These are phyloP conservation scores for Philopotamus ludificatus DNA, from an alignment of 1,140 invertebrate species.

Conservation along the genomic window DNA sequence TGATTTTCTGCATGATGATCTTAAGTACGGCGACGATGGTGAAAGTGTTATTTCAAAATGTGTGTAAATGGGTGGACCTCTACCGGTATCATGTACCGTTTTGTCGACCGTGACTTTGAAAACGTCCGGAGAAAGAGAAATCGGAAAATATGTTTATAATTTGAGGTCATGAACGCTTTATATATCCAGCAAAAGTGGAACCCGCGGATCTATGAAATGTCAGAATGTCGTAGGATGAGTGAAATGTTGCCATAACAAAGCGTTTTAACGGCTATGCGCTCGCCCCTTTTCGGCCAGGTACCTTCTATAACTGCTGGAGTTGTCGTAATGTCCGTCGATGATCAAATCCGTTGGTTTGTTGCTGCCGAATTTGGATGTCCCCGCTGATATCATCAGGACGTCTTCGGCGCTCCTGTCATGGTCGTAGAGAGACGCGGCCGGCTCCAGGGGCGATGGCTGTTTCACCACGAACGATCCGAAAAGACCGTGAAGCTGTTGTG, in stretches of 20 bases:
- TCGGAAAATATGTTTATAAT: neutral
- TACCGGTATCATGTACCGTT: neutral
- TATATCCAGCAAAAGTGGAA: neutral
- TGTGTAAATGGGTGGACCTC: constrained; percentile 1
- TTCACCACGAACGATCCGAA: constrained; percentile 76
- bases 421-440: constrained; percentile 66
- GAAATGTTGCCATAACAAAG: neutral
- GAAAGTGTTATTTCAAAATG: neutral
- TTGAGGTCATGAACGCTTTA: neutral
- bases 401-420: constrained; percentile 58
- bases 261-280: too few relatives aligned
- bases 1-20: too few relatives aligned
- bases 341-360: neutral
- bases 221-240: too few relatives aligned
- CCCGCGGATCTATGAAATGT: neutral
- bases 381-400: constrained; percentile 47
- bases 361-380: constrained; percentile 40
- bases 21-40: neutral
- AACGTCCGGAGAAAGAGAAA: constrained; percentile 10
- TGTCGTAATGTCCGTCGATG: constrained; percentile 4
- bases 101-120: constrained; percentile 21
- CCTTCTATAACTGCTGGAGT: neutral
- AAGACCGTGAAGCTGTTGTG: constrained; percentile 76
- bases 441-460: constrained; percentile 62
- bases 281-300: too few relatives aligned